Evolutionary conservation across 2,797 vertebrate genomes (phyloP), one percentile per base, ranked within the genome.

Genomic region (Pseudomugil tenellus): DNA sequence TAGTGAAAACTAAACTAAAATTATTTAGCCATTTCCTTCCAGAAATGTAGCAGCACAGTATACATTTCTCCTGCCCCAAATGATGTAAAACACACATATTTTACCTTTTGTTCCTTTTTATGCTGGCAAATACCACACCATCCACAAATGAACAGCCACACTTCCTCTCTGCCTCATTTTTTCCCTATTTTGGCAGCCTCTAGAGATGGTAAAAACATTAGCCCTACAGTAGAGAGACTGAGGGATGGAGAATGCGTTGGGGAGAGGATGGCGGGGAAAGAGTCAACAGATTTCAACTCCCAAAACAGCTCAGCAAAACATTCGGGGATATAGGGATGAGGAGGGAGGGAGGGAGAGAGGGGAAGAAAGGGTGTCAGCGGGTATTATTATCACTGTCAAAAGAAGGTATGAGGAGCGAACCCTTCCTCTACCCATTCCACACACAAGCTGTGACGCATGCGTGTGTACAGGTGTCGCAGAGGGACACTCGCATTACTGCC

Each of bases 331-430:
- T 72, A 84, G 86, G 83, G 87, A 84, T 81, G 84, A 87, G 86
- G 84, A 65, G 72, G 62, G 79, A 64, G 83, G 29, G 78, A n/a
- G n/a, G n/a, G n/a, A 78, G 67, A 49, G 81, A 54, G 76, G 52
- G 74, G 81, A 83, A 84, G 88, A 90, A 89, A 84, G 87, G 85
- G 89, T 91, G 93, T 93, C 92, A 84, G 88, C 78, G 79, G 88
- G 86, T 91, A 92, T 94, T 94, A 93, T 84, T 89, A 90, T 93
- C 91, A 92, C 89, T 92, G 92, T 93, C 90, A 90, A 79, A 58
- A 74, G 77, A 80, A 82, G 86, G 86, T 80, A 76, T 81, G 86
- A 89, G 79, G 62, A 87, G 81, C 52, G 26, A 57, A 61, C 39
- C 63, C 68, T 71, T 23, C 60, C 19, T 25, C 48, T 4, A 13